Percentiles rank a stretch among this genome's conserved stretches.
Conservation (phyloP, 1,140 invertebrate species). For the Orussus abietinus region DNA sequence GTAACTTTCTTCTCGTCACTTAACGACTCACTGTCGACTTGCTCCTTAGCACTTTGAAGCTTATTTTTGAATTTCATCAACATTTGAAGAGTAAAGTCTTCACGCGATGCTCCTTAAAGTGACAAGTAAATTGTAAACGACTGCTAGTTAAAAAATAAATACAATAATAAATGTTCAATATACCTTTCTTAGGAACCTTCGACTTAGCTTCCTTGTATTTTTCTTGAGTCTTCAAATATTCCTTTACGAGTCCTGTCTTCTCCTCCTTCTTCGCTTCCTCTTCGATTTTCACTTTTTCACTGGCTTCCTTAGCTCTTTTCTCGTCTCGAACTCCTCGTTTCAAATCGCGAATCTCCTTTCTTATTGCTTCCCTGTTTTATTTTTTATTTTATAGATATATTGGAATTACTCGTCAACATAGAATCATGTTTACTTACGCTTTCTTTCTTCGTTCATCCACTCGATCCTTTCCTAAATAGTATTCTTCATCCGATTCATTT, state of each 20-base stretch:
- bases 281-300: conserved; percentile 46
- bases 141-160: conserved; percentile 8
- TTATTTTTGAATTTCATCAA: conserved; percentile 81
- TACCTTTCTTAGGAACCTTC: conserved; percentile 66
- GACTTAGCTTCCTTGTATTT: conserved; percentile 71
- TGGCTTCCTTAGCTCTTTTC: conserved; percentile 58
- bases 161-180: conserved; percentile 20
- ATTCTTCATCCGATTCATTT: conserved; percentile 52
- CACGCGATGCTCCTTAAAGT: conserved; percentile 46
- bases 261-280: conserved; percentile 43
- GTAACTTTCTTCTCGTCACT: conserved; percentile 33
- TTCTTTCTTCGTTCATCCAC: conserved; percentile 64
- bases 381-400: too few species aligned
- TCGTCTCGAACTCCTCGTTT: conserved; percentile 66
- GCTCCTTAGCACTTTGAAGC: conserved; percentile 65
- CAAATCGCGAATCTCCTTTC: conserved; percentile 69
- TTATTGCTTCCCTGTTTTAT: conserved; percentile 72
- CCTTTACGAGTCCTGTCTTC: conserved; percentile 64
- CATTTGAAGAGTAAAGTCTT: conserved; percentile 71
- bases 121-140: conserved; percentile 6
- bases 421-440: conserved; percentile 57
- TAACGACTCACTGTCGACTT: too few species aligned
- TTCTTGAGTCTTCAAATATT: conserved; percentile 72
- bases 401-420: too few species aligned
- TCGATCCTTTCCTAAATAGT: conserved; percentile 67